These are phyloP conservation scores for Podarcis siculus DNA, from an alignment of 2,797 vertebrate species.

Conservation along the genomic window DNA sequence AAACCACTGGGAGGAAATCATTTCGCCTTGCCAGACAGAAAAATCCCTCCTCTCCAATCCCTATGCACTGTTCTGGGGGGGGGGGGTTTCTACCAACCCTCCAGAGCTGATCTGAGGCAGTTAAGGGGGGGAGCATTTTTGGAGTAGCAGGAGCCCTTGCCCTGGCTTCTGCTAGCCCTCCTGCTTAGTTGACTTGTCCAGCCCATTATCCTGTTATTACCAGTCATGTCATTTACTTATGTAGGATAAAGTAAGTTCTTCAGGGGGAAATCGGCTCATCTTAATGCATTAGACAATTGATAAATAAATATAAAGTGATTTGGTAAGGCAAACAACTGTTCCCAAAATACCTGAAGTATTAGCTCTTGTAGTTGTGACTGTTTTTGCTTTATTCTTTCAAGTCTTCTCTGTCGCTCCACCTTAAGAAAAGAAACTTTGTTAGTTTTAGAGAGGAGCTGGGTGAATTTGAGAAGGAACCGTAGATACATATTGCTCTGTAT, in stretches of 20 bases:
- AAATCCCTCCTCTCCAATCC: too few species aligned
- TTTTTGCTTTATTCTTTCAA: constrained; percentile 99
- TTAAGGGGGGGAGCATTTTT: too few species aligned
- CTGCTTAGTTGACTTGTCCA: too few species aligned
- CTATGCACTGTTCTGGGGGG: too few species aligned
- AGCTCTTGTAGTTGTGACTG: constrained; percentile 98
- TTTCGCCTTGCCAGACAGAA: too few species aligned
- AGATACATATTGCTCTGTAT: background rate
- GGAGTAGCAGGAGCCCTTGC: too few species aligned
- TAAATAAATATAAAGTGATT: constrained; percentile 54
- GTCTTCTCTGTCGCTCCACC: constrained; percentile 95
- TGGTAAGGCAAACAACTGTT: constrained; percentile 61
- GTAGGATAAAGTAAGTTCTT: background rate
- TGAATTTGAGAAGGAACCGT: background rate
- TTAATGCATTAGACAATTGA: constrained; percentile 20
- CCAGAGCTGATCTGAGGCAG: too few species aligned
- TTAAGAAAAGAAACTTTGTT: constrained; percentile 63
- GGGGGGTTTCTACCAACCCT: too few species aligned
- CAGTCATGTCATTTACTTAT: background rate
- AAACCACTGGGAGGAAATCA: background rate
- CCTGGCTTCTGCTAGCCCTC: too few species aligned
- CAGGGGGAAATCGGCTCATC: background rate
- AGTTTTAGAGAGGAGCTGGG: background rate
- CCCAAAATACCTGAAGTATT: constrained; percentile 91
- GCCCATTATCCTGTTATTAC: background rate